Evolutionary conservation across 2,113 vertebrate genomes (phyloP), one percentile per base, ranked within the genome.

Genomic region (Poeciliopsis prolifica): DNA sequence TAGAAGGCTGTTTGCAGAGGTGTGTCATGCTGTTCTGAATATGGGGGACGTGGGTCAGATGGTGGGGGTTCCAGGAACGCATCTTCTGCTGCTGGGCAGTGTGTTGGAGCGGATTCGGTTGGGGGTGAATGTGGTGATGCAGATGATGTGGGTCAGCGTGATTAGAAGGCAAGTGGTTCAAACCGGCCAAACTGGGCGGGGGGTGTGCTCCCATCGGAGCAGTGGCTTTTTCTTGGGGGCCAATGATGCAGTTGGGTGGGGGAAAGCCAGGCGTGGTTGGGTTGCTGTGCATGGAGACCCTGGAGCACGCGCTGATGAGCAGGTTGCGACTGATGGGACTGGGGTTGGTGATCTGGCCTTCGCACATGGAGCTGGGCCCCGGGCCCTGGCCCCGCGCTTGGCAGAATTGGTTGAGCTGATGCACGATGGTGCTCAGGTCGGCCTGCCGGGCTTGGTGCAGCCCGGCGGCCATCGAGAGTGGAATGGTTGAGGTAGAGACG

Each of bases 401-500:
- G 95, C 98, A 99, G 94, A 99, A 98, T 90, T 97, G 97, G 96
- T 96, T 98, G 91, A 99, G 98, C 96, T 99, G 98, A 94, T 98
- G 97, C 91, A 99, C 97, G 29, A 99, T 98, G 95, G 95, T 96
- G 95, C 96, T 98, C 94, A 98, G 95, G 95, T 99, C 97, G 54
- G 97, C 94, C 89, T 96, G 96, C 91, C 91, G 94, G 93, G 94
- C 96, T 92, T 97, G 98, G 92, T 98, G 97, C 92, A 97, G 92
- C 78, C 96, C 97, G 67, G 96, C 95, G 81, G 96, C 97, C 98
- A 99, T 98, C 76, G 98, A 98, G 84, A 98, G 97, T 84, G 98
- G 98, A 93, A 99, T 98, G 95, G 97, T 98, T 98, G 98, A 99
- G 98, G 98, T 99, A 99, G 98, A 99, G 95, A 99, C 97, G 87